Base-by-base conservation (phyloP, 2,113 vertebrate genomes). In the Arvicanthis niloticus region DNA sequence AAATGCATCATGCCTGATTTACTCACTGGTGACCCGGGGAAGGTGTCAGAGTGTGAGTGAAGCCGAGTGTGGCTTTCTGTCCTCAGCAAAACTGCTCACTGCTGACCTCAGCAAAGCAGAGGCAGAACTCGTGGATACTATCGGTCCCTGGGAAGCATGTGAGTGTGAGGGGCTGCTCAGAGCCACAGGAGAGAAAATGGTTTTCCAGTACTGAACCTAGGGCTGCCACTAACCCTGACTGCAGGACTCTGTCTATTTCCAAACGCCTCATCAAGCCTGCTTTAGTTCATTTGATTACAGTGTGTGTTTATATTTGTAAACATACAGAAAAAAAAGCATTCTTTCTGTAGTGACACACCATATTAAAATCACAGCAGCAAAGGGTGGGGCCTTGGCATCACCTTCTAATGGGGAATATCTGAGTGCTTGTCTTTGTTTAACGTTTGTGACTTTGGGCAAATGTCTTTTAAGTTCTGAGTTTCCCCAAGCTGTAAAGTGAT, bases 1-100 rank as follows among this genome's bases (percentile, higher is more conserved):
- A 84, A 96, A 88, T 42, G 96, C 94, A 90, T 88, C 93, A 96
- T 91, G 96, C 92, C 72, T 96, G 68, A 97, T 95, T 97, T 96
- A 93, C 87, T 96, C 95, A 53, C 62, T 72, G 68, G 67, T 65
- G 88, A 34, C 42, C 86, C 13, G n/a, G 76, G 45, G 45, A 67
- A 92, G 95, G 82, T 86, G 89, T 88, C 72, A 76, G 56, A 58
- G 4, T 45, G 76, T 91, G 92, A 94, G 58, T 17, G 45, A 73
- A n/a, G 73, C 77, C 45, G 72, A 68, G 58, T 34, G 77, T 37
- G 86, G 80, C 53, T 72, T 45, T 92, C 73, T 67, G 24, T 67
- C 48, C 78, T 37, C 19, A 53, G 94, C 78, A 89, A n/a, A 90
- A 58, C 9, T 84, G 68, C 81, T 73, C 34, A 73, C 40, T 89